Conservation (phyloP, 2,797 vertebrate genomes). For the Bradypodion pumilum region DNA sequence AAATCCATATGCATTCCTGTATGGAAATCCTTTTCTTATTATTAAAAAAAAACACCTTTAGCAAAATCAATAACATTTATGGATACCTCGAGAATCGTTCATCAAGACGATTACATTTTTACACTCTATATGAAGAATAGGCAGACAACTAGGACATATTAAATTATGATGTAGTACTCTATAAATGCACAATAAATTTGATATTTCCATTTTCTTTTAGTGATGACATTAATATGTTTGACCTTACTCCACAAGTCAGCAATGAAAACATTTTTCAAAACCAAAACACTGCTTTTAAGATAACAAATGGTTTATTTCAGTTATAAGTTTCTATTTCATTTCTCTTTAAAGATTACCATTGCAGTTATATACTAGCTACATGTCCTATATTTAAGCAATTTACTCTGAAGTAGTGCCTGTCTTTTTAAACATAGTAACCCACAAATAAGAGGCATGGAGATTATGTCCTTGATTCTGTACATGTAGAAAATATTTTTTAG, state of each 20-base stretch:
- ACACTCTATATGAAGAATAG: slow-evolving; percentile 56
- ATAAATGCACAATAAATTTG: slow-evolving; percentile 61
- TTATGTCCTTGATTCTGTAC: not conserved
- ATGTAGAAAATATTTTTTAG: not conserved
- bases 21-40: slow-evolving; percentile 57
- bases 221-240: slow-evolving; percentile 57
- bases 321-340: not conserved
- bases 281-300: slow-evolving; percentile 43
- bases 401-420: not conserved
- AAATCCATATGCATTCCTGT: slow-evolving; percentile 50
- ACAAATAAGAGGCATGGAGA: not conserved
- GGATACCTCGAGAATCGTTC: slow-evolving; percentile 54
- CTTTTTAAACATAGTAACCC: not conserved
- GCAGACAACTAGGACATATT: slow-evolving; percentile 38
- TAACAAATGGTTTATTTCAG: slow-evolving; percentile 32
- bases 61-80: slow-evolving; percentile 66
- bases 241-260: slow-evolving; percentile 38
- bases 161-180: slow-evolving; percentile 57
- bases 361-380: not conserved
- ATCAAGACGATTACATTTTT: slow-evolving; percentile 67
- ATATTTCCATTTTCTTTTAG: slow-evolving; percentile 63
- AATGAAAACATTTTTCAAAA: slow-evolving; percentile 40
- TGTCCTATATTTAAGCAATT: not conserved
- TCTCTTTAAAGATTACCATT: not conserved
- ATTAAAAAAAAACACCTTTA: slow-evolving; percentile 40